Evolutionary conservation across 2,797 vertebrate species (phyloP).

Genomic region (Amniataba percoides): DNA sequence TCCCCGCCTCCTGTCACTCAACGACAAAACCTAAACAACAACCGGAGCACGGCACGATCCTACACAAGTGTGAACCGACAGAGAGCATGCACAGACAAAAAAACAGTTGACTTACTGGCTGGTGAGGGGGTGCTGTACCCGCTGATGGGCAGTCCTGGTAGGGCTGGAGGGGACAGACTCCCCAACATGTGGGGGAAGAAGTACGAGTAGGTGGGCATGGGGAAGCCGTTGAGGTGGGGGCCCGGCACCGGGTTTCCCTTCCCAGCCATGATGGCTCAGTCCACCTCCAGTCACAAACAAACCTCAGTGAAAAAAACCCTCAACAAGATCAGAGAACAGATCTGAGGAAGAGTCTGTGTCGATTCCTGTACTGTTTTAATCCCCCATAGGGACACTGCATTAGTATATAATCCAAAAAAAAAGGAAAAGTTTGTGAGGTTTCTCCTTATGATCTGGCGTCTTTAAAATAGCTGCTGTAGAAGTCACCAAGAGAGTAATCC

Average conservation of each 20-base stretch:
- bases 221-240: conserved; percentile 93
- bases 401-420: conserved; percentile 64
- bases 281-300: conserved; percentile 59
- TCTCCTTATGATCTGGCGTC: conserved; percentile 23
- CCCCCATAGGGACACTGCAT: conserved; percentile 70
- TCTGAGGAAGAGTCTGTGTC: conserved; percentile 51
- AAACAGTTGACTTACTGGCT: conserved; percentile 91
- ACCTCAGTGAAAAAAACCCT: conserved; percentile 35
- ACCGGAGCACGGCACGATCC: background rate
- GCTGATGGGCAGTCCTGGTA: conserved; percentile 92
- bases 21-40: conserved; percentile 14
- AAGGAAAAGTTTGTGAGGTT: background rate
- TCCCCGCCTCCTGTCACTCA: conserved; percentile 30
- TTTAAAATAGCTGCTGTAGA: conserved; percentile 39
- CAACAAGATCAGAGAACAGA: background rate
- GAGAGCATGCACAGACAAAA: background rate
- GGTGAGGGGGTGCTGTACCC: conserved; percentile 97
- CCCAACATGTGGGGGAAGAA: conserved; percentile 97
- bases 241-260: conserved; percentile 94
- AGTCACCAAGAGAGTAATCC: conserved; percentile 55
- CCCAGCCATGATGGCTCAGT: conserved; percentile 90
- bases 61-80: background rate
- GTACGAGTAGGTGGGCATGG: conserved; percentile 94
- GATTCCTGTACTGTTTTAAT: conserved; percentile 67
- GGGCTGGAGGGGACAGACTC: conserved; percentile 91